Evolutionary conservation across 2,888 invertebrate species (phyloP), one percentile per base, ranked within the genome.

Genomic region (Pachliopta kotzebuea): DNA sequence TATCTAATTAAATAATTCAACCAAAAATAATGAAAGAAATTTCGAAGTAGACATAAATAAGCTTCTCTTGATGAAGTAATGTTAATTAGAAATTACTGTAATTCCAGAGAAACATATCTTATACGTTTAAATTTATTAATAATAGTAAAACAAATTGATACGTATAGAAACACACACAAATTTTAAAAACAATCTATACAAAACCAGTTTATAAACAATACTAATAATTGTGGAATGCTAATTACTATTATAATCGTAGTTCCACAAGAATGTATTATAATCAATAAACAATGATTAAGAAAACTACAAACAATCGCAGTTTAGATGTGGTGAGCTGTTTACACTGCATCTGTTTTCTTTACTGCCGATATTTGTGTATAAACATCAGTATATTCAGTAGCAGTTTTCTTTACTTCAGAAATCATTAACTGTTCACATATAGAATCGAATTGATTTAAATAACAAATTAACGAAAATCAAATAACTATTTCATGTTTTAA

Each of bases 261-360:
- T 58, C 26, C 29, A 54, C 23, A 58, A 49, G 59, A 63, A 63
- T 63, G 53, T 63, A 26, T n/a, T 42, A 58, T 59, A 26, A 29
- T 63, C n/a, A 55, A 59, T 63, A 49, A 54, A 58, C 59, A 45
- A 45, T 42, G 45, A 49, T 53, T 63, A 55, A 45, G 42, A 42
- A 63, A 57, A 55, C n/a, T 55, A 55, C 54, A 63, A 31, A 20
- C 50, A 52, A 21, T 21, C n/a, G 21, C 50, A 21, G 50, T 52
- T 52, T 52, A 52, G 21, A 52, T 3, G 50, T 14, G 9, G 21
- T 1, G 21, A 21, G 50, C 14, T 21, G 50, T 9, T 20, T 21
- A 52, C 14, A 11, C 9, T 21, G 21, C n/a, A 52, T 21, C 21
- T 52, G 50, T 21, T 45, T n/a, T 23, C 50, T 21, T 21, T 21